Evolutionary conservation across 1,140 invertebrate species (phyloP).

Genomic region (Hetaerina americana): DNA sequence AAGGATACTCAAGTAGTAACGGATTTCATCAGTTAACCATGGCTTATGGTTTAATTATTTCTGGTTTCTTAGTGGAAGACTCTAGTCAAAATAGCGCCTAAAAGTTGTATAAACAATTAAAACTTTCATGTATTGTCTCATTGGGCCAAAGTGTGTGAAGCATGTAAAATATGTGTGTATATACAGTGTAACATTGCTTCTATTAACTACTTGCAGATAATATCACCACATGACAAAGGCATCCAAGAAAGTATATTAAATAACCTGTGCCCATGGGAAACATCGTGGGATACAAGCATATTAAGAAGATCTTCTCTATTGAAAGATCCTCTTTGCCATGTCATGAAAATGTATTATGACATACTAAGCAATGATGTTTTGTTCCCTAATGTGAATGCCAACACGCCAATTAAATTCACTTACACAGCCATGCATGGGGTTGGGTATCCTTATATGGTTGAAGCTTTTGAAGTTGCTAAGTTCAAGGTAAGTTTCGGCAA

Average conservation of each 20-base stretch:
- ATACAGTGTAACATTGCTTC: no score
- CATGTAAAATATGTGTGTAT: no score
- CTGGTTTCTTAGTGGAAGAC: no score
- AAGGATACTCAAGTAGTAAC: no score
- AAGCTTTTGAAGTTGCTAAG: constrained; percentile 60
- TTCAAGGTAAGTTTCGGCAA: constrained; percentile 43
- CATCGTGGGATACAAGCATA: constrained; percentile 48
- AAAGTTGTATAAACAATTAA: no score
- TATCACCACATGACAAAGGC: constrained; percentile 76
- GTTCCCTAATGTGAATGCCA: constrained; percentile 43
- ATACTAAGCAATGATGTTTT: constrained; percentile 38
- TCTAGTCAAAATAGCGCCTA: no score
- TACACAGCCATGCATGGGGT: constrained; percentile 99
- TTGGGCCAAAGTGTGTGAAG: no score
- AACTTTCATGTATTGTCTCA: no score
- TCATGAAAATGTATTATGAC: constrained; percentile 52
- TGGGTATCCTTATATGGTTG: constrained; percentile 63
- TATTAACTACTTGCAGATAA: constrained; percentile 49
- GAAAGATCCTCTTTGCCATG: constrained; percentile 37
- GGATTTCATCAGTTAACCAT: no score
- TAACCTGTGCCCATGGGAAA: constrained; percentile 54
- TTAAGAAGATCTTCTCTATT: constrained; percentile 24
- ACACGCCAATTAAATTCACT: constrained; percentile 52
- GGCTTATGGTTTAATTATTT: no score
- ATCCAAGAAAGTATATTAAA: constrained; percentile 71